Evolutionary conservation across 2,888 invertebrate species (phyloP).

Genomic region (Drosophila atripex): DNA sequence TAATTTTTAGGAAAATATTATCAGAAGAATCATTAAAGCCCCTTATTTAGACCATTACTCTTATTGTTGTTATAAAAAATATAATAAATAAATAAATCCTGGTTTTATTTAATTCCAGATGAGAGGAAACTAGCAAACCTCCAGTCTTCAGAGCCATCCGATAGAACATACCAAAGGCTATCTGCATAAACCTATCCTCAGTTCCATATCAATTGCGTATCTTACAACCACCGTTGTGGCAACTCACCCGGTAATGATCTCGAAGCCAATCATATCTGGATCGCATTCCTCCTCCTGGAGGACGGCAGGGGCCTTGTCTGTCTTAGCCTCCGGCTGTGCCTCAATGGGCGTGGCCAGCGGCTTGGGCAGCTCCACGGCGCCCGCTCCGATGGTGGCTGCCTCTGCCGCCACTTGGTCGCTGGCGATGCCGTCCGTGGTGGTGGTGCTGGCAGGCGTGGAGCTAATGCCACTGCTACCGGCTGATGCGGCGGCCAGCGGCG

Average conservation of each 20-base stretch:
- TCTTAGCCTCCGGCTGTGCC: constrained; percentile 74
- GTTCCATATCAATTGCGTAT: background rate
- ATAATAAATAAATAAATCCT: background rate
- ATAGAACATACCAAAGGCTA: constrained; percentile 1
- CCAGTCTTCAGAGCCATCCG: background rate
- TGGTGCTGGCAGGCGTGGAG: constrained; percentile 41
- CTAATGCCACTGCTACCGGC: constrained; percentile 29
- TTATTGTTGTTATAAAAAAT: background rate
- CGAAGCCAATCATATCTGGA: constrained; percentile 95
- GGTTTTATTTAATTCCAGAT: background rate
- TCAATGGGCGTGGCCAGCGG: constrained; percentile 69
- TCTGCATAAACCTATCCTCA: constrained; percentile 1
- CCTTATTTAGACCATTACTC: no score
- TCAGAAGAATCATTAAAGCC: no score
- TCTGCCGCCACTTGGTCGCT: constrained; percentile 19
- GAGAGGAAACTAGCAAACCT: background rate
- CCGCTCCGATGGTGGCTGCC: constrained; percentile 33
- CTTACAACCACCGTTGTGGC: constrained; percentile 13
- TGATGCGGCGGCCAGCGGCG: constrained; percentile 54
- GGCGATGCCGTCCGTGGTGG: constrained; percentile 44
- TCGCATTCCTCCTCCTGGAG: constrained; percentile 90
- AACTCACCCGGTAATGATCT: constrained; percentile 93
- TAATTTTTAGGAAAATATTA: background rate
- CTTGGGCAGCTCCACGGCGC: constrained; percentile 78
- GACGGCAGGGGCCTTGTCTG: constrained; percentile 68